Conservation (phyloP, 2,797 vertebrate species). For the Acropternis orthonyx region DNA sequence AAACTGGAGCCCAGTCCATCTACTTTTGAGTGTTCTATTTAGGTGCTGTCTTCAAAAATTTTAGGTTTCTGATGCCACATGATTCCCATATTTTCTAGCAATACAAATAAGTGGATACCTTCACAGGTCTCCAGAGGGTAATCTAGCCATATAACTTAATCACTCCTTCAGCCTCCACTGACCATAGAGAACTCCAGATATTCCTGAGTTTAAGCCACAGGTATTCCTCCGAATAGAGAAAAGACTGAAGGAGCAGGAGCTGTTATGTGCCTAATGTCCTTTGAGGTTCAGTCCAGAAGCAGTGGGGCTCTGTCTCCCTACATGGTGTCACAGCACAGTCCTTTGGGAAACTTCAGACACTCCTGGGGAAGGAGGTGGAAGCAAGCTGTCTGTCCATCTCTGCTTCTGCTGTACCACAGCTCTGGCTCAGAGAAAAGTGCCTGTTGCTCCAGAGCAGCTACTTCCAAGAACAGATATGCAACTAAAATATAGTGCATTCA, state of each 20-base stretch:
- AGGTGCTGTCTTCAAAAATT: neutral
- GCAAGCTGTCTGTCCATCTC: neutral
- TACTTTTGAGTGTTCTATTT: neutral
- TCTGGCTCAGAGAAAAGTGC: neutral
- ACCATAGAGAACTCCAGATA: neutral
- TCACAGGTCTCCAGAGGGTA: neutral
- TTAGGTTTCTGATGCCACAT: neutral
- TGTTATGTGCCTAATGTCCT: neutral
- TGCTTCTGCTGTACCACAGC: neutral
- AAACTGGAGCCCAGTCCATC: neutral
- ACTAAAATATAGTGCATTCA: neutral
- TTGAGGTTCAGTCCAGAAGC: neutral
- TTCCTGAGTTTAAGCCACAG: neutral
- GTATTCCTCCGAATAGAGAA: neutral
- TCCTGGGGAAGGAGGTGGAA: neutral
- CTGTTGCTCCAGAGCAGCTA: neutral
- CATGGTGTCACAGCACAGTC: rapidly evolving
- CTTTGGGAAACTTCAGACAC: neutral
- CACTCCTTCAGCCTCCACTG: neutral
- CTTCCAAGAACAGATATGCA: neutral
- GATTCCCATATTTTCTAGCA: neutral
- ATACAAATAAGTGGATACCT: neutral
- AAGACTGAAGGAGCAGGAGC: neutral
- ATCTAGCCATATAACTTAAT: neutral
- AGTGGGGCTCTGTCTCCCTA: neutral